Base-by-base conservation (phyloP, 2,888 invertebrate species). In the Trachelus tabidus region DNA sequence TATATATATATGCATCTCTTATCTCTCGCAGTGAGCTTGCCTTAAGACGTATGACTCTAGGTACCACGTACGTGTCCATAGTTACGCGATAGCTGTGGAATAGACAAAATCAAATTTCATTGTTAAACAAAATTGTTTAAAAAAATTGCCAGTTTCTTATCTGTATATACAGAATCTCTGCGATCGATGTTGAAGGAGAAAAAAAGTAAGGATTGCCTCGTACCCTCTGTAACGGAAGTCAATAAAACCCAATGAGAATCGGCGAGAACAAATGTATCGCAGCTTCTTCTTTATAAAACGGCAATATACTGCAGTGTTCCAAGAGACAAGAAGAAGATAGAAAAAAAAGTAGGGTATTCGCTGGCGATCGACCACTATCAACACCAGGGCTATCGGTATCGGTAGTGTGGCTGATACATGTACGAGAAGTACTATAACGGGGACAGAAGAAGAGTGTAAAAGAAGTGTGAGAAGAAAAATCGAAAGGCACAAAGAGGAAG, bases 381-480 rank as follows among this genome's bases (percentile, higher is more conserved):
- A 56, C 56, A 56, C 56, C 56, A 23, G 9, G 23, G 23, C 56
- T 56, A 56, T 56, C 23, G 15, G 56, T 56, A 56, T 56, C 56
- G 56, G 56, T 56, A 23, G 56, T 6, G 56, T 56, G 56, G 15
- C 56, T 23, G 56, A 56, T 56, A 6, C 56, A 23, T 23, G 9
- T 23, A 23, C 56, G 56, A 23, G 23, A 23, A 56, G 40, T 40
- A 40, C 15, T 15, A 2, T 56, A 23, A 6, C 15, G 15, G 15
- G 9, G 23, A 77, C 77, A 81, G 81, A 78, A 81, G 81, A 79
- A 78, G 76, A 80, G 82, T 82, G 79, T 83, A 83, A 69, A 30
- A 69, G 33, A 30, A 71, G 33, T 12, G 71, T 33, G 33, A 30
- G 71, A 34, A 71, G 71, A 71, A 71, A 71, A 34, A 71, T 71